phyloP scores from a whole-genome alignment of 2,797 vertebrate species.

The Mycteria americana region DNA sequence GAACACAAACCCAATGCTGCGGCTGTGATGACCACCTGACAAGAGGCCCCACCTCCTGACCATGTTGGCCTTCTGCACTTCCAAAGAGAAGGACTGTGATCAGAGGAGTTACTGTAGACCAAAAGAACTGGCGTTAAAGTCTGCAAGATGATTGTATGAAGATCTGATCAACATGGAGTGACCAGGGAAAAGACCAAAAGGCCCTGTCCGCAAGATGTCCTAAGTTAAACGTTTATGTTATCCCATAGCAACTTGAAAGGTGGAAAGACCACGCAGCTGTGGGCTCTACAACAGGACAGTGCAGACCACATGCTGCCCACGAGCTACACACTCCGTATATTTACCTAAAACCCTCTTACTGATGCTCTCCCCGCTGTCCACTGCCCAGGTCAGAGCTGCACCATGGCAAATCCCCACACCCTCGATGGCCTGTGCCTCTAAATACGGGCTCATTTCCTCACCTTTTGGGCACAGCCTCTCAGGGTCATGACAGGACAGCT shows the following conservation, averaged over 20 bases:
- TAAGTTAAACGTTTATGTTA: background rate
- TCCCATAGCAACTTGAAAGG: background rate
- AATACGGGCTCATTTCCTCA: background rate
- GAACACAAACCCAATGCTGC: fast-evolving
- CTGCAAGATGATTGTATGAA: background rate
- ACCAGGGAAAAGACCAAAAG: background rate
- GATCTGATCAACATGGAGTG: too few species aligned
- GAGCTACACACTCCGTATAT: background rate
- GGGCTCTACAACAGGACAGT: background rate
- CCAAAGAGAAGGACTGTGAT: background rate
- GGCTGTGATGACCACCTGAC: fast-evolving
- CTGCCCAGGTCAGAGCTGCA: background rate
- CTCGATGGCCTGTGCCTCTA: fast-evolving
- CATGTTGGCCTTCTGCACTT: background rate
- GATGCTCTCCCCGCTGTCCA: fast-evolving
- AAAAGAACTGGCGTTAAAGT: background rate
- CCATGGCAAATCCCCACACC: fast-evolving
- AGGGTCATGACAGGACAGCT: background rate
- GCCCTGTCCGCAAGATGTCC: background rate
- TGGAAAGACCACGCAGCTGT: background rate
- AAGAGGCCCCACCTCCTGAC: background rate
- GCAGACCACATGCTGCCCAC: background rate
- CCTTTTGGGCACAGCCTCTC: background rate
- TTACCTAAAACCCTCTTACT: background rate
- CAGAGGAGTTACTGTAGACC: background rate